A percentile compares a stretch with the other conserved stretches of the same genome.
Evolutionary conservation across 2,888 invertebrate genomes (phyloP).

Genomic region (Hirtodrosophila duncani): DNA sequence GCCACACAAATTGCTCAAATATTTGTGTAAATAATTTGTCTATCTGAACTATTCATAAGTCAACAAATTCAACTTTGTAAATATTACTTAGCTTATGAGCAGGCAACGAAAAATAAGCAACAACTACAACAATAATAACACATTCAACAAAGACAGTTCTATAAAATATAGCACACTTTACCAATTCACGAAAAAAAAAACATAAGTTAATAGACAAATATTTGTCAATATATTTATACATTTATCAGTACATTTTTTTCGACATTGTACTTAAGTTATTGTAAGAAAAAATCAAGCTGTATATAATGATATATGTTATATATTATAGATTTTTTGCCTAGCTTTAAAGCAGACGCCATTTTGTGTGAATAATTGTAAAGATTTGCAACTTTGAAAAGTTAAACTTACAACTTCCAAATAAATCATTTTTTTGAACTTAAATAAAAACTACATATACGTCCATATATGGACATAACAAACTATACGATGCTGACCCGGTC

Average conservation of each 20-base stretch:
- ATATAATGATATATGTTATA: constrained; percentile 16
- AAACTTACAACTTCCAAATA: constrained; percentile 49
- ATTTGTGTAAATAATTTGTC: no score
- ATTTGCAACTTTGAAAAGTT: constrained; percentile 14
- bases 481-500: no score
- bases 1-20: no score
- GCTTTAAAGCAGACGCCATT: constrained; percentile 60
- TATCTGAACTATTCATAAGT: no score
- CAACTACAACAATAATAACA: background rate
- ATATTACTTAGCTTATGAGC: no score
- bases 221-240: background rate
- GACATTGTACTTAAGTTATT: constrained; percentile 10
- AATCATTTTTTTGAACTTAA: constrained; percentile 14
- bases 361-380: constrained; percentile 42
- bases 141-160: no score
- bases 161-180: no score
- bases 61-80: no score
- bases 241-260: background rate
- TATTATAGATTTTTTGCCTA: constrained; percentile 43
- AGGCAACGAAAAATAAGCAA: no score
- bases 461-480: constrained; percentile 1
- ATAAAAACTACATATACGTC: background rate
- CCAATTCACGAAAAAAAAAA: no score
- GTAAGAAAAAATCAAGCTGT: no score
- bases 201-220: background rate